Evolutionary conservation across 2,888 invertebrate genomes (phyloP).

Genomic region (Bembecia ichneumoniformis): DNA sequence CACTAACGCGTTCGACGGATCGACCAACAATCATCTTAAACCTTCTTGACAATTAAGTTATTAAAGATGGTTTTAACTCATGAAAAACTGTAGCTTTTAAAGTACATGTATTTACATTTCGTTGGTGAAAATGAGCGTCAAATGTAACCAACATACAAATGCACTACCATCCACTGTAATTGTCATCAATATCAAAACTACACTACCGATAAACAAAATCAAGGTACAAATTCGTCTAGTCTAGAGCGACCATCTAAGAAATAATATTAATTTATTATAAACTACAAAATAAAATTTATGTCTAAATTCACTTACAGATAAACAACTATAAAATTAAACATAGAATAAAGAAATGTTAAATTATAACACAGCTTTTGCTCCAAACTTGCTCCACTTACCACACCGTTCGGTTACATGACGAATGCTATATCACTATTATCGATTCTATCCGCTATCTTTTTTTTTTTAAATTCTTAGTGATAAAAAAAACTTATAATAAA

Average conservation of each 20-base stretch:
- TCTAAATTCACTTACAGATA: conserved; percentile 67
- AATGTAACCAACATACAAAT: not conserved
- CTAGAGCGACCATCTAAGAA: conserved; percentile 57
- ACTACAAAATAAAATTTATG: conserved; percentile 66
- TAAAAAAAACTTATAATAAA: not conserved
- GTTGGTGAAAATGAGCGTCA: not conserved
- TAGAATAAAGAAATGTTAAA: conserved; percentile 69
- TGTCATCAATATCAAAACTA: conserved; percentile 66
- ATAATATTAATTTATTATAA: conserved; percentile 54
- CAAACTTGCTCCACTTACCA: conserved; percentile 33
- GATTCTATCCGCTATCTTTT: not conserved
- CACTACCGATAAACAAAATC: conserved; percentile 59
- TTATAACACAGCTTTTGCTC: conserved; percentile 69
- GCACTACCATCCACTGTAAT: conserved; percentile 18
- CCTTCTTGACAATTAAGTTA: too few species aligned
- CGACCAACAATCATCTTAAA: too few species aligned
- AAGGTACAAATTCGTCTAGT: conserved; percentile 64
- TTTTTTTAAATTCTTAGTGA: not conserved
- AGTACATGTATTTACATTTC: conserved; percentile 32
- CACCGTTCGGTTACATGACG: conserved; percentile 41
- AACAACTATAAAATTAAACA: conserved; percentile 68
- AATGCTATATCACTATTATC: conserved; percentile 45
- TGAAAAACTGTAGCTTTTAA: too few species aligned
- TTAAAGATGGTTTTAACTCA: too few species aligned
- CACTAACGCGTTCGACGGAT: too few species aligned